Evolutionary conservation across 1,140 invertebrate genomes (phyloP).

Genomic region (Polypedilum pembai): DNA sequence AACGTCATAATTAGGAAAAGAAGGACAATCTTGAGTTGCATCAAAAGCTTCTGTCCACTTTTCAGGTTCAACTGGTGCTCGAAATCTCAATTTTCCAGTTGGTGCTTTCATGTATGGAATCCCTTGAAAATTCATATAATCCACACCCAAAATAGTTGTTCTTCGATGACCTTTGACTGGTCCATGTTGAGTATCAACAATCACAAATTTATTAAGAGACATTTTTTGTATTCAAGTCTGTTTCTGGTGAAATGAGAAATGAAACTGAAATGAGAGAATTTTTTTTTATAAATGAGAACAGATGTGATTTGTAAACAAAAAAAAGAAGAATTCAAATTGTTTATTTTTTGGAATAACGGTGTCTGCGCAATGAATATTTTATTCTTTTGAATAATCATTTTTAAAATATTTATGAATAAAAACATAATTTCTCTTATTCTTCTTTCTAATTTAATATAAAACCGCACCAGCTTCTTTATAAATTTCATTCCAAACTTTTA

Average conservation of each 20-base stretch:
- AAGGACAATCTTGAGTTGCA: neutral
- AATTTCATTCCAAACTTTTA: constrained; percentile 44
- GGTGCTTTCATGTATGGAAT: constrained; percentile 21
- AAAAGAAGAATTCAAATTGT: no score
- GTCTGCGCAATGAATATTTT: no score
- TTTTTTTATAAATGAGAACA: no score
- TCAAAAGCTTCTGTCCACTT: neutral
- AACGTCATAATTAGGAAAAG: neutral
- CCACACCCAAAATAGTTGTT: neutral
- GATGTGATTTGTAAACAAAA: no score
- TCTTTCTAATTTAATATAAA: no score
- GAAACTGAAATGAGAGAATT: no score
- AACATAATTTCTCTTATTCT: no score
- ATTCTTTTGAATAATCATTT: no score
- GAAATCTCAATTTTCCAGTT: neutral
- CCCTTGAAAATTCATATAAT: neutral
- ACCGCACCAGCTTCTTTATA: constrained; percentile 33
- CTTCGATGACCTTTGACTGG: neutral
- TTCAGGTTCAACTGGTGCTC: neutral
- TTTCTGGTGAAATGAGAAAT: no score
- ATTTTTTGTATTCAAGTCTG: no score
- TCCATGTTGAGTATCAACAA: neutral
- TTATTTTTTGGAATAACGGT: no score
- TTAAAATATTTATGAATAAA: no score
- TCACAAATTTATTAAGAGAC: neutral